Percentiles rank a stretch among this genome's conserved stretches.
phyloP scores from a whole-genome alignment of 2,113 vertebrate genomes.

The Scytalopus superciliaris region DNA sequence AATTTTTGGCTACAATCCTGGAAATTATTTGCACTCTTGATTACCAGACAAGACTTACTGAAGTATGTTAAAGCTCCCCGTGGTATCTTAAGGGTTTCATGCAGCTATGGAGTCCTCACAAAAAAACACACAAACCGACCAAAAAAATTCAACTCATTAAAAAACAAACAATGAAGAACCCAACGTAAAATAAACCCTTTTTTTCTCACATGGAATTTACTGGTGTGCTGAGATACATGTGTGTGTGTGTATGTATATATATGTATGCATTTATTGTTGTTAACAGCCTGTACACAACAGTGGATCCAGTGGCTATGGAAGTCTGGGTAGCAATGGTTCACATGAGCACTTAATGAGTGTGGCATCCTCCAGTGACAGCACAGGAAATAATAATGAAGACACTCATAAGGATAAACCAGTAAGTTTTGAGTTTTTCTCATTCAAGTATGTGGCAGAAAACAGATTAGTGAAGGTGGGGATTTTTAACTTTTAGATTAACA shows the following conservation, averaged over 20 bases:
- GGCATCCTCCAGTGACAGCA: conserved; percentile 92
- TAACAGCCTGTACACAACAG: conserved; percentile 89
- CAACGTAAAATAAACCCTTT: accelerated
- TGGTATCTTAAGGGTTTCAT: background rate
- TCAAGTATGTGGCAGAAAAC: background rate
- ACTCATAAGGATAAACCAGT: conserved; percentile 77
- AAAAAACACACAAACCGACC: background rate
- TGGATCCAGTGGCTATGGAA: conserved; percentile 93
- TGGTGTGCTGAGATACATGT: background rate
- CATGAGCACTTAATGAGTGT: conserved; percentile 87
- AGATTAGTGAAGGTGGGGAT: background rate
- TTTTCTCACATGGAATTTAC: background rate
- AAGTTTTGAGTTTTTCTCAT: conserved; percentile 66
- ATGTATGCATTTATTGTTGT: background rate
- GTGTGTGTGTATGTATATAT: too few relatives aligned
- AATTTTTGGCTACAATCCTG: background rate
- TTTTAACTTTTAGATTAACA: background rate
- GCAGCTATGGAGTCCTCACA: background rate
- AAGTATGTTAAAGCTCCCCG: background rate
- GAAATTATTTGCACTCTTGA: background rate
- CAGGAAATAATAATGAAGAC: conserved; percentile 81
- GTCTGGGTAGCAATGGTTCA: conserved; percentile 92
- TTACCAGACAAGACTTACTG: background rate
- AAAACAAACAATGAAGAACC: background rate
- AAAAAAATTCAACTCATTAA: background rate